phyloP scores from a whole-genome alignment of 1,140 invertebrate species.

The Solenopsis fugax region DNA sequence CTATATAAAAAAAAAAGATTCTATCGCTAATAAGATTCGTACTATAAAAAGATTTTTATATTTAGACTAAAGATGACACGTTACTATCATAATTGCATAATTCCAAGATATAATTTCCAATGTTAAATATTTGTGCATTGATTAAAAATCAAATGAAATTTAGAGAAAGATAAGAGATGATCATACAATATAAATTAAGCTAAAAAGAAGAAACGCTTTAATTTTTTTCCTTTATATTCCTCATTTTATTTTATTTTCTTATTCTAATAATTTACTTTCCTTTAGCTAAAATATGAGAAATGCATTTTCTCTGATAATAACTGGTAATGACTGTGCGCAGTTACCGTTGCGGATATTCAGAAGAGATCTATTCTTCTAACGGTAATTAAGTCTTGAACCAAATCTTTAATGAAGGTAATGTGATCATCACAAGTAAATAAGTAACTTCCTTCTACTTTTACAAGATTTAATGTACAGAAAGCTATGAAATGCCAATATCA shows the following conservation, averaged over 20 bases:
- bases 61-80: neutral
- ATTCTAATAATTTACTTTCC: neutral
- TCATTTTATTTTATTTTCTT: neutral
- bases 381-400: neutral
- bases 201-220: conserved; percentile 19
- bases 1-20: neutral
- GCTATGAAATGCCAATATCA: neutral
- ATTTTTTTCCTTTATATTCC: neutral
- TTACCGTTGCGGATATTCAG: neutral
- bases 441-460: neutral
- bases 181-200: conserved; percentile 23
- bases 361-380: conserved; percentile 11
- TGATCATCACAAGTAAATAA: conserved; percentile 10
- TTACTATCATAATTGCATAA: neutral
- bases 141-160: conserved; percentile 23
- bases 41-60: neutral
- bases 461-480: conserved; percentile 9
- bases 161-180: neutral
- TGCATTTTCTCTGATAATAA: neutral
- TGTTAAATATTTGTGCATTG: conserved; percentile 18
- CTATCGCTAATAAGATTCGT: neutral
- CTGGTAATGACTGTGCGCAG: neutral
- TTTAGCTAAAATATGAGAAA: conserved; percentile 25
- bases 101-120: conserved; percentile 1
- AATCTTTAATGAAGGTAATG: neutral